These are phyloP conservation scores for Haliclystus octoradiatus DNA, from an alignment of 30 jellyfish, hydroid and myxozoan species.

Conservation along the genomic window DNA sequence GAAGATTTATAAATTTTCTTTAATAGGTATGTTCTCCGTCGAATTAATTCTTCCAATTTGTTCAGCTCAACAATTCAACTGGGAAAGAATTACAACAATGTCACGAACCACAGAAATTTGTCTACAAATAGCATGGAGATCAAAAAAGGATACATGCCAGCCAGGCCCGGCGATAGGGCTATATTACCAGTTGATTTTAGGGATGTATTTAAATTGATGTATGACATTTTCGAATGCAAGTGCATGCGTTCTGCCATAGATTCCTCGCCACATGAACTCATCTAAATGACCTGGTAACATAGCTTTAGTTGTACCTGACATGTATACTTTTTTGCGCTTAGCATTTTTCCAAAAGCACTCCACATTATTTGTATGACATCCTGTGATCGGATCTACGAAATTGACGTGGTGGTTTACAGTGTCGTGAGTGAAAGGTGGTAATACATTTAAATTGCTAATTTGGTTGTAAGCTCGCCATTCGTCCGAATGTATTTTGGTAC, in stretches of 20 bases:
- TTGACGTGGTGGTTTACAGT: constrained; percentile 10
- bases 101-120: no score
- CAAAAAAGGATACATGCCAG: no score
- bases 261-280: not conserved
- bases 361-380: constrained; percentile 8
- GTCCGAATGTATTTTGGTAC: constrained; percentile 17
- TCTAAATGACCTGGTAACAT: not conserved
- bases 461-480: constrained; percentile 17
- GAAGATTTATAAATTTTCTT: no score
- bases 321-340: not conserved
- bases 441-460: no score
- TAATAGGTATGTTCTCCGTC: no score
- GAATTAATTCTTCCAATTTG: no score
- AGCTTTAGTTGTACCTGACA: not conserved
- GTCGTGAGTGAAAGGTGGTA: not conserved
- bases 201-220: no score
- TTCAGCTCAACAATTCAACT: no score
- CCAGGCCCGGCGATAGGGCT: no score
- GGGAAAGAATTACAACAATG: no score
- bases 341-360: constrained; percentile 14
- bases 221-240: not conserved
- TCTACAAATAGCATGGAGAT: no score
- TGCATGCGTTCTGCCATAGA: not conserved
- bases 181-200: no score
- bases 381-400: constrained; percentile 23